These are phyloP conservation scores for Bradysia coprophila DNA, from an alignment of 1,140 invertebrate species.

Conservation along the genomic window DNA sequence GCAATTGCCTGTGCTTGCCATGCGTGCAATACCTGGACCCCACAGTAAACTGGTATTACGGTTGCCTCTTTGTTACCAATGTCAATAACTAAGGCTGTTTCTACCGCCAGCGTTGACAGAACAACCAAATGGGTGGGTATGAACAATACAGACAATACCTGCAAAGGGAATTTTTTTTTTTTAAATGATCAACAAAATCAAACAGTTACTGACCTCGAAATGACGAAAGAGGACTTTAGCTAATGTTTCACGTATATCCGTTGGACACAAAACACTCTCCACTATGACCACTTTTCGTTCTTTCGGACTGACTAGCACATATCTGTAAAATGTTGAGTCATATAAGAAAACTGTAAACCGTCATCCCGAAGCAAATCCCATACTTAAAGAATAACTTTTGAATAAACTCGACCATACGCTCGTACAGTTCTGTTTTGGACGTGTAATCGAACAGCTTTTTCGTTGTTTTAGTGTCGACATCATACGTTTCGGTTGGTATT, in stretches of 20 bases:
- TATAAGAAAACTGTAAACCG: background rate
- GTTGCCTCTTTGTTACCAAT: conserved; percentile 69
- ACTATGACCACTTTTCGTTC: conserved; percentile 78
- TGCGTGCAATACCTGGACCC: conserved; percentile 61
- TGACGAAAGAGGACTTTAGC: conserved; percentile 83
- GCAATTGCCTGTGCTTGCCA: conserved; percentile 61
- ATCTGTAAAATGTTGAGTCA: conserved; percentile 28
- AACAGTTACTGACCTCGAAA: conserved; percentile 58
- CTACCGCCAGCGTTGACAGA: conserved; percentile 52
- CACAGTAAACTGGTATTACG: conserved; percentile 66
- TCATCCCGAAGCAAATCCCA: conserved; percentile 10
- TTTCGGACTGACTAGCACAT: conserved; percentile 80
- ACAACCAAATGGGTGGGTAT: conserved; percentile 64
- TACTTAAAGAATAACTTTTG: conserved; percentile 79
- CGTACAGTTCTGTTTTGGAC: conserved; percentile 57
- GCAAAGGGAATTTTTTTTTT: too few relatives aligned
- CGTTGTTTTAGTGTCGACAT: conserved; percentile 37
- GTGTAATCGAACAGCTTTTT: conserved; percentile 52
- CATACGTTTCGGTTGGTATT: conserved; percentile 56
- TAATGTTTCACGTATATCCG: conserved; percentile 63
- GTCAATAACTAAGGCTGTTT: conserved; percentile 68
- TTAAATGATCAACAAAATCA: too few relatives aligned
- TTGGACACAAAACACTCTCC: conserved; percentile 72
- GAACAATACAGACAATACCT: conserved; percentile 47
- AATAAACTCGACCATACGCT: conserved; percentile 74